A percentile compares a stretch with the other conserved stretches of the same genome.
Evolutionary conservation across 1,140 invertebrate species (phyloP).

Genomic region (Macrostomum lignano): DNA sequence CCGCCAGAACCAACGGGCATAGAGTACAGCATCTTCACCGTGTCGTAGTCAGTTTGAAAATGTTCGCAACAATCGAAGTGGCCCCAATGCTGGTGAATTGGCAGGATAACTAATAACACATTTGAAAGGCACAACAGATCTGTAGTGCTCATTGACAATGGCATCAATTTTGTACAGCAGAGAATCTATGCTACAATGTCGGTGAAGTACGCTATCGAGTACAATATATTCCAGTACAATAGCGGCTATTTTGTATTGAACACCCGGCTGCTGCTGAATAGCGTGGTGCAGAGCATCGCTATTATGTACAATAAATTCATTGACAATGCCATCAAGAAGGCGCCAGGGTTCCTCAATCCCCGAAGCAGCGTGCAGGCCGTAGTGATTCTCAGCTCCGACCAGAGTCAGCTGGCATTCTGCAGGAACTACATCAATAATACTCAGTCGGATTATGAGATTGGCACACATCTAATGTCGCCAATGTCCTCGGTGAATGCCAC

Average conservation of each 20-base stretch:
- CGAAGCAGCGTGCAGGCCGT: slow-evolving; percentile 50
- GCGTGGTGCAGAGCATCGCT: slow-evolving; percentile 42
- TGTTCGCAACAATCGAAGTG: too few relatives aligned
- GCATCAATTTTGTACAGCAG: slow-evolving; percentile 30
- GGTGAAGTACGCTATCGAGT: slow-evolving; percentile 39
- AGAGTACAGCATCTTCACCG: too few relatives aligned
- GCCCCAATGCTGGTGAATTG: too few relatives aligned
- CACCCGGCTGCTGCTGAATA: slow-evolving; percentile 55
- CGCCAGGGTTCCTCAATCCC: slow-evolving; percentile 38
- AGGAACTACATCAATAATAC: slow-evolving; percentile 73
- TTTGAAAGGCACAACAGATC: too few relatives aligned
- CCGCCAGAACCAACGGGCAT: too few relatives aligned
- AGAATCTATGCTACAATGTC: slow-evolving; percentile 19
- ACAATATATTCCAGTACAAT: slow-evolving; percentile 64
- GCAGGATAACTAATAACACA: too few relatives aligned
- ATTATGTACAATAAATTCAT: slow-evolving; percentile 63
- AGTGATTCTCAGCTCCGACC: slow-evolving; percentile 52
- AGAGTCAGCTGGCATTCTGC: slow-evolving; percentile 54
- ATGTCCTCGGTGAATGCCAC: slow-evolving; percentile 69
- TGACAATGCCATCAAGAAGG: slow-evolving; percentile 56
- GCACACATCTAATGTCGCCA: slow-evolving; percentile 70
- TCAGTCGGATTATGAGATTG: slow-evolving; percentile 63
- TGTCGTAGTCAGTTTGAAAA: too few relatives aligned
- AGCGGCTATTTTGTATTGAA: slow-evolving; percentile 55
- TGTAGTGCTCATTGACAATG: slow-evolving; percentile 68